phyloP scores from a whole-genome alignment of 1,140 invertebrate species.

The Chelonus insularis region DNA sequence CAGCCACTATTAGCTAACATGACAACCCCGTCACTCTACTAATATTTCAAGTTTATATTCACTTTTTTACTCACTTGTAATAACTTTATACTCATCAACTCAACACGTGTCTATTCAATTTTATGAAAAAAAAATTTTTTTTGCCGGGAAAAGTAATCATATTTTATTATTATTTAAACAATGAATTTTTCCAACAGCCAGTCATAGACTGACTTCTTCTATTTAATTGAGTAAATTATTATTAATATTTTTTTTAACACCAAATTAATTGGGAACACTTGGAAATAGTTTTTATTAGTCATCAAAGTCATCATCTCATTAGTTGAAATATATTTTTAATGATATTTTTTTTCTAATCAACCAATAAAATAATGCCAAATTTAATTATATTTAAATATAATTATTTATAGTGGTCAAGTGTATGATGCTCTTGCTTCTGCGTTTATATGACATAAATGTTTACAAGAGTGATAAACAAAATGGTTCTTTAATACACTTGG shows the following conservation, averaged over 20 bases:
- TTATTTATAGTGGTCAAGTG: slow-evolving; percentile 25
- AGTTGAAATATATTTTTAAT: too few relatives aligned
- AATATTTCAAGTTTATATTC: slow-evolving; percentile 36
- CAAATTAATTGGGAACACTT: too few relatives aligned
- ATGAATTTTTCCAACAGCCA: too few relatives aligned
- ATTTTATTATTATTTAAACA: too few relatives aligned
- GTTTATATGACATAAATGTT: slow-evolving; percentile 48
- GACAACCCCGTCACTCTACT: slow-evolving; percentile 36
- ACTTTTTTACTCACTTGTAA: slow-evolving; percentile 36
- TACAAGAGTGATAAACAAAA: slow-evolving; percentile 44
- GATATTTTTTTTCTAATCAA: too few relatives aligned
- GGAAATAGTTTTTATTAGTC: too few relatives aligned
- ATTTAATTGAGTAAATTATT: too few relatives aligned
- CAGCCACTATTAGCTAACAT: slow-evolving; percentile 42
- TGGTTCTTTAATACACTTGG: slow-evolving; percentile 38
- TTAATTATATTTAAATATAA: slow-evolving; percentile 7
- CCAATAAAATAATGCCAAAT: too few relatives aligned
- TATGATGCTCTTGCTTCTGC: slow-evolving; percentile 31
- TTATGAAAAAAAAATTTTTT: not conserved
- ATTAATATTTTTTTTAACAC: too few relatives aligned
- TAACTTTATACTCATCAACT: slow-evolving; percentile 3
- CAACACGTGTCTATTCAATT: not conserved
- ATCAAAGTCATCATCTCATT: too few relatives aligned
- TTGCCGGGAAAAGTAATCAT: too few relatives aligned
- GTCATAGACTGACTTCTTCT: too few relatives aligned